Conservation (phyloP, 2,888 invertebrate species). For the Vesta saturnalis region DNA sequence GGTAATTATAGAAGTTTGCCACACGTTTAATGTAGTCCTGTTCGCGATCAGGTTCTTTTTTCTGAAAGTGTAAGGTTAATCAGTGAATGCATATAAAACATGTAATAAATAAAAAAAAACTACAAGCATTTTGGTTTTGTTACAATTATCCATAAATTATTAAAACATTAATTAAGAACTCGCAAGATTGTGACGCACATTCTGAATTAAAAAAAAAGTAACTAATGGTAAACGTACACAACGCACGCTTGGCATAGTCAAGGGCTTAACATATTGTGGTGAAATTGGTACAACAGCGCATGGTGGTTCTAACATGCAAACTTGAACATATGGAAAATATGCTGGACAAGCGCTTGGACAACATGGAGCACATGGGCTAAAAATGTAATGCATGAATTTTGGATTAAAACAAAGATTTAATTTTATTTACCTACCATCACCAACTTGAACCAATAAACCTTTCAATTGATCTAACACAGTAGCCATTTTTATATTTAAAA, state of each 20-base stretch:
- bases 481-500: slow-evolving; percentile 22
- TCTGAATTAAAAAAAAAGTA: too few species aligned
- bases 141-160: too few species aligned
- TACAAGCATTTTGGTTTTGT: too few species aligned
- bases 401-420: not conserved
- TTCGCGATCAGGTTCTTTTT: too few species aligned
- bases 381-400: not conserved
- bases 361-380: not conserved
- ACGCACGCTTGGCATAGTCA: slow-evolving; percentile 50
- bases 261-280: slow-evolving; percentile 54
- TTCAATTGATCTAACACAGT: slow-evolving; percentile 38
- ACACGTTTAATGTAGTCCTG: too few species aligned
- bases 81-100: too few species aligned
- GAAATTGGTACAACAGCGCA: slow-evolving; percentile 52
- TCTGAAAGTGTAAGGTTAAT: too few species aligned
- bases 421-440: slow-evolving; percentile 23
- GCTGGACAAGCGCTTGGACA: slow-evolving; percentile 21
- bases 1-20: slow-evolving; percentile 58
- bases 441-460: slow-evolving; percentile 38
- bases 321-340: slow-evolving; percentile 48
- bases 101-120: too few species aligned
- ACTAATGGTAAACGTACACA: too few species aligned
- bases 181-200: too few species aligned
- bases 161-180: too few species aligned
- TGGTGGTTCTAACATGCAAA: slow-evolving; percentile 53